These are phyloP conservation scores for Acanthopleura granulata DNA, from an alignment of 2,888 invertebrate species.

Conservation along the genomic window DNA sequence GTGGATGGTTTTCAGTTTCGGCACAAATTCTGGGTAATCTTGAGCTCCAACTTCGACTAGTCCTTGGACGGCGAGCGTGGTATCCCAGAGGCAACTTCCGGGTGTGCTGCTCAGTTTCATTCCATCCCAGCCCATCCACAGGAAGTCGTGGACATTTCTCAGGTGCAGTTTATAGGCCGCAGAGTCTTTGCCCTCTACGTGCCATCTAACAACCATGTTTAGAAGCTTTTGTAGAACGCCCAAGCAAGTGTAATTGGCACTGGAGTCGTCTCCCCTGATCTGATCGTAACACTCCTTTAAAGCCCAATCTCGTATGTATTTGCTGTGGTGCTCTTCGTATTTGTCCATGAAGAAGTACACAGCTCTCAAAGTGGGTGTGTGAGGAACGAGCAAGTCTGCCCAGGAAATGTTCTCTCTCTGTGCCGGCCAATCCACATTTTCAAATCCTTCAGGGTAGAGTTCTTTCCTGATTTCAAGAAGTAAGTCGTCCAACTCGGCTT, in stretches of 20 bases:
- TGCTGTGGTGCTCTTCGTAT: slow-evolving; percentile 16
- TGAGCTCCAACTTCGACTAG: not conserved
- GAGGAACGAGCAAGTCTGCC: slow-evolving; percentile 10
- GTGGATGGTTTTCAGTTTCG: slow-evolving; percentile 9
- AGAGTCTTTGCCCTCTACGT: not conserved
- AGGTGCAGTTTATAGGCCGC: not conserved
- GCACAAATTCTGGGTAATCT: not conserved
- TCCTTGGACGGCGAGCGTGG: not conserved
- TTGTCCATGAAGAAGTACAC: slow-evolving; percentile 15
- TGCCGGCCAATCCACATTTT: slow-evolving; percentile 10
- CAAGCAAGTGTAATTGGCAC: slow-evolving; percentile 2
- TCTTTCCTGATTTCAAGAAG: not conserved
- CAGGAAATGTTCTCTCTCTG: not conserved
- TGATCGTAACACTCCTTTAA: slow-evolving; percentile 7
- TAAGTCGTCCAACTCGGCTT: slow-evolving; percentile 9
- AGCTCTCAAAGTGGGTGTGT: not conserved
- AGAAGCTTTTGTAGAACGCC: not conserved
- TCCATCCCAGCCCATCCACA: slow-evolving; percentile 16
- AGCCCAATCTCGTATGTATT: not conserved
- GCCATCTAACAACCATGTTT: slow-evolving; percentile 6
- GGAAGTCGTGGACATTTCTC: not conserved
- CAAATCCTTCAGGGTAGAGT: slow-evolving; percentile 4
- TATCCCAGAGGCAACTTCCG: slow-evolving; percentile 9
- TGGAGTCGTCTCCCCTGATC: not conserved
- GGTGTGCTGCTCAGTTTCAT: slow-evolving; percentile 12